A percentile compares a stretch with the other conserved stretches of the same genome.
Evolutionary conservation across 2,888 invertebrate species (phyloP).

Genomic region (Malthinus seriepunctatus): DNA sequence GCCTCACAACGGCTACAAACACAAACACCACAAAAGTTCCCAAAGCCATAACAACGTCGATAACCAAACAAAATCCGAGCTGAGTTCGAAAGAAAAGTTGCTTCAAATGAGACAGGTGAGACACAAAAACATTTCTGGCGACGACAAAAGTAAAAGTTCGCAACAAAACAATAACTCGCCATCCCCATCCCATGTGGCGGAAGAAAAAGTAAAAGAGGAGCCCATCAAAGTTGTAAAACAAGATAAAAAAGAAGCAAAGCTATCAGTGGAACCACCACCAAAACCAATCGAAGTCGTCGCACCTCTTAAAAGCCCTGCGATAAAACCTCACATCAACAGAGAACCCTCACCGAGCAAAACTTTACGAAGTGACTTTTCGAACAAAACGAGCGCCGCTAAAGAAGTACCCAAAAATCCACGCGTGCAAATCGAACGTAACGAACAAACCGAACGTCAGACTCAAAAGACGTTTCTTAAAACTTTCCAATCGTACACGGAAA

Average conservation of each 20-base stretch:
- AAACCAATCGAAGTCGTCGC: conserved; percentile 1
- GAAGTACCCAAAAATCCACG: conserved; percentile 35
- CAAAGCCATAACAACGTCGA: conserved; percentile 19
- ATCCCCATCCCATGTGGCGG: neutral
- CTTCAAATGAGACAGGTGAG: conserved; percentile 54
- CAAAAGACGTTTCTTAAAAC: conserved; percentile 49
- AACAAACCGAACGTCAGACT: conserved; percentile 41
- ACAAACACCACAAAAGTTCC: conserved; percentile 50
- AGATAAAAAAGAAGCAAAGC: too few species aligned
- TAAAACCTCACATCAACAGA: neutral
- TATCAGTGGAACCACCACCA: neutral
- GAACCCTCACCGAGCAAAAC: conserved; percentile 27
- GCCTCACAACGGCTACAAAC: conserved; percentile 53
- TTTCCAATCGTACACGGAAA: conserved; percentile 45
- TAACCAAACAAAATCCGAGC: conserved; percentile 13
- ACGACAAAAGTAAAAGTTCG: conserved; percentile 41
- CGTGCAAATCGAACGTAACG: conserved; percentile 41
- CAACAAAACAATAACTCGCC: conserved; percentile 4
- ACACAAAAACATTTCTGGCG: conserved; percentile 46
- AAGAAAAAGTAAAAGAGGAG: conserved; percentile 1
- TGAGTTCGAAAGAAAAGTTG: conserved; percentile 50
- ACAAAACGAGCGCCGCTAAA: conserved; percentile 31
- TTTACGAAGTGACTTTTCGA: conserved; percentile 34
- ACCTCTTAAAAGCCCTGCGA: neutral
- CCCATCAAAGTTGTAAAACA: neutral